Percentiles rank a stretch among this genome's conserved stretches.
These are phyloP conservation scores for Rhamphomyia laevipes DNA, from an alignment of 2,888 invertebrate species.

Conservation along the genomic window DNA sequence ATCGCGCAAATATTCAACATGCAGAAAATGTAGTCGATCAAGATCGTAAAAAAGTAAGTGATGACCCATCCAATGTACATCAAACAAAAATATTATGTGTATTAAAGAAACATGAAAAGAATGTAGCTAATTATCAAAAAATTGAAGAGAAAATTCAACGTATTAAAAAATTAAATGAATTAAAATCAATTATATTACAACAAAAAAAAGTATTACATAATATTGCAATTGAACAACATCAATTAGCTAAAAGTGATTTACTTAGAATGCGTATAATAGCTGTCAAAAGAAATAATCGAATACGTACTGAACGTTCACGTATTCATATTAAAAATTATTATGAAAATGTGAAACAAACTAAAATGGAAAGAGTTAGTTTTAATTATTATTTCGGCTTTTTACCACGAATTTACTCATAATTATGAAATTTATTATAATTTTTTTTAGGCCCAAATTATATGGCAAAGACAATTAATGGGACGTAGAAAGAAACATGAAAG, in stretches of 20 bases:
- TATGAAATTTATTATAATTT: too few species aligned
- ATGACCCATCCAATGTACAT: constrained; percentile 15
- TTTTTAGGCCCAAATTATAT: too few species aligned
- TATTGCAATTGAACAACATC: constrained; percentile 22
- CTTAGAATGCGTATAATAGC: constrained; percentile 28
- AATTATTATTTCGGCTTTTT: too few species aligned
- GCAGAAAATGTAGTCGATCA: constrained; percentile 29
- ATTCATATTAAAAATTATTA: constrained; percentile 19
- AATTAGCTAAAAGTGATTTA: constrained; percentile 23
- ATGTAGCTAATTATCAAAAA: constrained; percentile 17
- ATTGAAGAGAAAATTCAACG: constrained; percentile 20
- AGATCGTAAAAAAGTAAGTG: constrained; percentile 18
- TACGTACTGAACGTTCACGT: constrained; percentile 27
- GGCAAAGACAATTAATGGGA: too few species aligned
- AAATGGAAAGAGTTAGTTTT: constrained; percentile 8
- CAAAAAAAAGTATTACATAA: constrained; percentile 25
- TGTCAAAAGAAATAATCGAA: constrained; percentile 29
- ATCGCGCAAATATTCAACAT: constrained; percentile 26
- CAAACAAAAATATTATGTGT: constrained; percentile 21
- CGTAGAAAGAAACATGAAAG: too few species aligned
- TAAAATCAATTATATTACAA: constrained; percentile 18
- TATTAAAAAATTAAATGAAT: constrained; percentile 18
- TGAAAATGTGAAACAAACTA: constrained; percentile 7
- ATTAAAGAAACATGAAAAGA: constrained; percentile 11
- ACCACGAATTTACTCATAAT: too few species aligned